Evolutionary conservation across 2,113 vertebrate species (phyloP).

Genomic region (Lophius piscatorius): DNA sequence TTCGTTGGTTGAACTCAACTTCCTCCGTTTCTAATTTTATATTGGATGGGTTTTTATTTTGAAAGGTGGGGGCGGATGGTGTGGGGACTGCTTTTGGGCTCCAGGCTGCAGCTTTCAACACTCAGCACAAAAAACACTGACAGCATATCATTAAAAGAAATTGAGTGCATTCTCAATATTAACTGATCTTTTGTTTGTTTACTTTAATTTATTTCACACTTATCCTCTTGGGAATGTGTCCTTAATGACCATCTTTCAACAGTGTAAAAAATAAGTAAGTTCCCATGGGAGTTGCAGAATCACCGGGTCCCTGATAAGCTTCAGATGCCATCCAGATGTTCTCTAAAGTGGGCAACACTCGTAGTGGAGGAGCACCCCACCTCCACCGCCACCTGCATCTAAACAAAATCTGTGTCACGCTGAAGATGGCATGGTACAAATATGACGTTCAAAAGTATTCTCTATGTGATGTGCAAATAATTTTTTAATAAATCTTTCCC

Average conservation of each 20-base stretch:
- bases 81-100: conserved; percentile 15
- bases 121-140: neutral
- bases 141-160: too few species aligned
- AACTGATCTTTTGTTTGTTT: conserved; percentile 24
- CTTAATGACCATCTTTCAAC: conserved; percentile 31
- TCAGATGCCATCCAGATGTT: conserved; percentile 86
- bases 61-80: conserved; percentile 27
- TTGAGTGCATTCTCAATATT: conserved; percentile 8
- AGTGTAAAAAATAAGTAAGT: conserved; percentile 77
- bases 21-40: conserved; percentile 56
- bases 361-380: conserved; percentile 40
- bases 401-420: conserved; percentile 15
- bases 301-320: conserved; percentile 49
- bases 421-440: neutral
- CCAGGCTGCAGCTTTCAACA: conserved; percentile 6
- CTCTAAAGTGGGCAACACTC: conserved; percentile 14
- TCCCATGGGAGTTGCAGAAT: conserved; percentile 70
- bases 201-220: conserved; percentile 21
- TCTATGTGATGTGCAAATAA: conserved; percentile 12
- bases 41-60: conserved; percentile 12
- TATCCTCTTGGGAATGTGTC: conserved; percentile 20
- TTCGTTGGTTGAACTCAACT: conserved; percentile 20
- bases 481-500: conserved; percentile 22
- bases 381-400: conserved; percentile 1
- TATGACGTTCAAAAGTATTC: conserved; percentile 10